Conservation (phyloP, 2,113 vertebrate species). For the Peucedramus taeniatus region DNA sequence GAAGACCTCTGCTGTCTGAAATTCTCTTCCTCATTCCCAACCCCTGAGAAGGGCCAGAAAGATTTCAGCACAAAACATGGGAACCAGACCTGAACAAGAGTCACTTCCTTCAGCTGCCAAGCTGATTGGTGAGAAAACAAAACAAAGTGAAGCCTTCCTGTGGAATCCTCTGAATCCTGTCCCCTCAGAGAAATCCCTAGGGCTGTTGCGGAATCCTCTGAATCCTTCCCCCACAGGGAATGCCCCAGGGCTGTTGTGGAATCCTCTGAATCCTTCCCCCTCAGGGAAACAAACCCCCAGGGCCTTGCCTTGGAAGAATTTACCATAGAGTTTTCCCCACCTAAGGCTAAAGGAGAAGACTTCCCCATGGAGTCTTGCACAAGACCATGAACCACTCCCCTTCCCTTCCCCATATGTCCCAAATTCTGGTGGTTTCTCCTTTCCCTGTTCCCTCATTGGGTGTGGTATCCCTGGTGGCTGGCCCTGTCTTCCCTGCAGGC, state of each 20-base stretch:
- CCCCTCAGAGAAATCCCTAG: neutral
- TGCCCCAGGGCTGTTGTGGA: too few relatives aligned
- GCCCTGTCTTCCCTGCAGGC: neutral
- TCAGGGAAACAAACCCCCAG: too few relatives aligned
- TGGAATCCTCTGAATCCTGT: neutral
- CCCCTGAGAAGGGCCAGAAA: neutral
- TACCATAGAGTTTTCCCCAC: neutral
- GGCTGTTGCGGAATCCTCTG: neutral
- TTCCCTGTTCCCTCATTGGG: neutral
- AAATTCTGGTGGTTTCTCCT: neutral
- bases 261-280: too few relatives aligned
- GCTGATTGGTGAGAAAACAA: neutral
- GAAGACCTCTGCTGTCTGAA: neutral
- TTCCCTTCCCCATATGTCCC: neutral
- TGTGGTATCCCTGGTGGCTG: neutral
- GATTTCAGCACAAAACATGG: accelerated
- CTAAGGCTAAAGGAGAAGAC: neutral
- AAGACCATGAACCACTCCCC: neutral
- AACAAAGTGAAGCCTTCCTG: neutral
- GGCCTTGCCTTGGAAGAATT: neutral
- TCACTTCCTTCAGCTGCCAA: neutral
- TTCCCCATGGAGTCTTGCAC: neutral
- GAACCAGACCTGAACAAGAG: neutral
- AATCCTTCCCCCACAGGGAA: neutral
- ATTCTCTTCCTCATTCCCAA: neutral